phyloP scores from a whole-genome alignment of 1,140 invertebrate species.

The Oppia nitens region DNA sequence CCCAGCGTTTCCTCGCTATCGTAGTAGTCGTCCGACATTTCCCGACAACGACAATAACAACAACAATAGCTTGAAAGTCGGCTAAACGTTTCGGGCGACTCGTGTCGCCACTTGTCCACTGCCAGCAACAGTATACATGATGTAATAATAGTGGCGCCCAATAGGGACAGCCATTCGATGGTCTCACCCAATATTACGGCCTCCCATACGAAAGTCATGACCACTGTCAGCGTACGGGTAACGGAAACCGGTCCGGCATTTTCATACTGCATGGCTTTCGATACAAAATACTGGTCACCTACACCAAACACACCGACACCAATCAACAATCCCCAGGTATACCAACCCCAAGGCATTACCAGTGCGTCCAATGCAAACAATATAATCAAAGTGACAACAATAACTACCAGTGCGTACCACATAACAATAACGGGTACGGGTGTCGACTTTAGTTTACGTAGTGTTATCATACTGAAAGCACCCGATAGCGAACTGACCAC shows the following conservation, averaged over 20 bases:
- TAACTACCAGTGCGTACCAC: constrained; percentile 44
- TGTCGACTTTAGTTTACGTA: constrained; percentile 62
- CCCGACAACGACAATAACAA: constrained; percentile 3
- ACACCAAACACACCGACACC: constrained; percentile 66
- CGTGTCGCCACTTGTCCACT: background rate
- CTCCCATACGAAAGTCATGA: constrained; percentile 50
- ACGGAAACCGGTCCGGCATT: constrained; percentile 74
- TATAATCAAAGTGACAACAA: background rate
- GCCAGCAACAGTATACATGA: background rate
- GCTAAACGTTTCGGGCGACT: constrained; percentile 5
- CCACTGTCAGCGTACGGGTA: constrained; percentile 66
- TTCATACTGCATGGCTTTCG: constrained; percentile 65
- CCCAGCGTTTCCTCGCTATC: background rate
- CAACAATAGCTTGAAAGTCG: background rate
- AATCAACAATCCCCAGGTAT: constrained; percentile 34
- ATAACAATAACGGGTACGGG: constrained; percentile 46
- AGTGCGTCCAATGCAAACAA: background rate
- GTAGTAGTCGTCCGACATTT: no score
- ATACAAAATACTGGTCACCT: constrained; percentile 64
- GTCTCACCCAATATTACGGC: background rate
- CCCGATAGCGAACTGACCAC: constrained; percentile 66
- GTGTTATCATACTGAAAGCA: constrained; percentile 64
- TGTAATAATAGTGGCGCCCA: constrained; percentile 1
- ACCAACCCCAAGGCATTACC: constrained; percentile 26
- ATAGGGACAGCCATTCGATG: constrained; percentile 8